Evolutionary conservation across 2,888 invertebrate genomes (phyloP), one percentile per base, ranked within the genome.

Genomic region (Bellardia pandia): DNA sequence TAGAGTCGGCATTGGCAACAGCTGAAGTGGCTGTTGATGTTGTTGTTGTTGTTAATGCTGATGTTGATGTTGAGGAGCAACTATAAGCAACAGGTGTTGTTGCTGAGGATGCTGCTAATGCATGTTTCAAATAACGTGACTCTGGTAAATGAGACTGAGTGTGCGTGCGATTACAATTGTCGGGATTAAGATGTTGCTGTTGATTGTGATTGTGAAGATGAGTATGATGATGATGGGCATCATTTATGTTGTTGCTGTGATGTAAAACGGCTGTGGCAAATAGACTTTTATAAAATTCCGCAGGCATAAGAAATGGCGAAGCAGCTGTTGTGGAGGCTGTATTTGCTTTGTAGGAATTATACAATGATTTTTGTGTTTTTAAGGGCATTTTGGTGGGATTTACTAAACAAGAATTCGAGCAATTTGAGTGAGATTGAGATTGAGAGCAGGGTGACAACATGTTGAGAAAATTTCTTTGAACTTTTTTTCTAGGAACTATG

Each of bases 241-340:
- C 86, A 66, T 71, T 83, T 40, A 83, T 56, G 33, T 90, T 90
- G 48, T 92, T 91, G 45, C 92, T 95, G 68, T 95, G 95, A 76
- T 95, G 94, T 13, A 93, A 88, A 16, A 95, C 95, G n/a, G 96
- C 96, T 91, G 95, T 97, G 13, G 97, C 97, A 91, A 97, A 93
- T 88, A 97, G 95, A 90, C 96, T 97, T 93, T 97, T 97, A 92
- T 97, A 97, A 90, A 97, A 94, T 91, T 97, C 97, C 80, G 96
- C 96, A 11, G 97, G 97, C 88, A 97, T 94, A 75, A 97, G 93
- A 90, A 96, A 96, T 16, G 95, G 94, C 64, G 90, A 78, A 56
- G 74, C 33, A 89, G 80, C 7, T 83, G 66, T 0, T 11, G 81
- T 48, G 11, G 72, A 11, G 14, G 66, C 42, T 30, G 11, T 14